Conservation (phyloP, 2,113 vertebrate species). For the Cettia cetti region DNA sequence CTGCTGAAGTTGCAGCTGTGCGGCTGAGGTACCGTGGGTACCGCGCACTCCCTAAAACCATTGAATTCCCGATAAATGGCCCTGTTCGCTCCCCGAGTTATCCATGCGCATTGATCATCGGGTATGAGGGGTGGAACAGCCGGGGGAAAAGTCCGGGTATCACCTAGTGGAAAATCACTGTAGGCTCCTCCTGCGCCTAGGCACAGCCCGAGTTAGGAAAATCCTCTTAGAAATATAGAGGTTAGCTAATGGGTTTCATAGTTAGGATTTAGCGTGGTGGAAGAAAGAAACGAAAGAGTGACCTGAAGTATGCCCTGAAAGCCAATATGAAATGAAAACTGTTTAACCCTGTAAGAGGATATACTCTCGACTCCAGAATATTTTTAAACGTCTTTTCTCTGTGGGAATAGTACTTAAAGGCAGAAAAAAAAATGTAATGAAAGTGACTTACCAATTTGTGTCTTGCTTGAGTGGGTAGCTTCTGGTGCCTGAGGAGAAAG, state of each 20-base stretch:
- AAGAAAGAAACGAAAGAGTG: not conserved
- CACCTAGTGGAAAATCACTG: not conserved
- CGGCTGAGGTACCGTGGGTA: rapidly evolving
- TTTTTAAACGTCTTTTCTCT: not conserved
- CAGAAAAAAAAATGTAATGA: not conserved
- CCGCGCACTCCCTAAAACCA: rapidly evolving
- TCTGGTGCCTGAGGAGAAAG: not conserved
- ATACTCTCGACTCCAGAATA: rapidly evolving
- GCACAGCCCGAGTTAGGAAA: not conserved
- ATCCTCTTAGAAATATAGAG: not conserved
- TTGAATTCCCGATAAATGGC: rapidly evolving
- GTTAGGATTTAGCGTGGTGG: not conserved
- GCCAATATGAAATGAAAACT: not conserved
- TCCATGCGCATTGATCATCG: rapidly evolving
- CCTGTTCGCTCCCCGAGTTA: rapidly evolving
- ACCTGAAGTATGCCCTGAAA: not conserved
- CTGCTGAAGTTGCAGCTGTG: rapidly evolving
- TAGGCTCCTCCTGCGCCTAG: not conserved
- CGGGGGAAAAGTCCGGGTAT: not conserved
- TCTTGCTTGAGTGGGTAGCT: not conserved
- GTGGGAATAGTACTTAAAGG: not conserved
- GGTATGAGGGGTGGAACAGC: rapidly evolving
- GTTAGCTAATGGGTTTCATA: not conserved
- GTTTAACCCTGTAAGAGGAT: not conserved
- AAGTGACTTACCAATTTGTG: not conserved